These are phyloP conservation scores for Chrysocyon brachyurus DNA, from an alignment of 2,797 vertebrate species.

Conservation along the genomic window DNA sequence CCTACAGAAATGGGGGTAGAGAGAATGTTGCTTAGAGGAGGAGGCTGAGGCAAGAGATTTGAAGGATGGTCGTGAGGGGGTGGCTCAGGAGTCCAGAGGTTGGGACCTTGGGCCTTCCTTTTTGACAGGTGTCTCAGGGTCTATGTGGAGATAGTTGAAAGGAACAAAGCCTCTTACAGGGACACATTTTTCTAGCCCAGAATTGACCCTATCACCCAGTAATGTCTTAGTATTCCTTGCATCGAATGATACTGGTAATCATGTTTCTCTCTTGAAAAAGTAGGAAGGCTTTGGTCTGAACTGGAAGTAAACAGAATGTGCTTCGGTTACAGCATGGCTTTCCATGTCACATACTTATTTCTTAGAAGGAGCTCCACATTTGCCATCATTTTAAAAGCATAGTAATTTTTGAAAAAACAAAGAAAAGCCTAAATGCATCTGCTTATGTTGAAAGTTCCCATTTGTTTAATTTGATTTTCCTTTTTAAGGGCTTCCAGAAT, in stretches of 20 bases:
- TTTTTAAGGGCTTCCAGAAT: conserved; percentile 47
- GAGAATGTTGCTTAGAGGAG: background rate
- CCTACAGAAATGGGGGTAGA: background rate
- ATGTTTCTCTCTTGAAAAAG: background rate
- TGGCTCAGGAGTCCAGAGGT: background rate
- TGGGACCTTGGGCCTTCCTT: background rate
- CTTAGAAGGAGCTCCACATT: conserved; percentile 23
- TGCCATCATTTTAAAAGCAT: conserved; percentile 69
- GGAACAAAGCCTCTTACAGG: background rate
- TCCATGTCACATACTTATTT: conserved; percentile 5
- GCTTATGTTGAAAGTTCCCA: conserved; percentile 43
- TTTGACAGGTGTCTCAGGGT: background rate
- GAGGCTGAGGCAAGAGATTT: background rate
- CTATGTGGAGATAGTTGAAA: background rate
- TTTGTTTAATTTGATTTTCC: conserved; percentile 47
- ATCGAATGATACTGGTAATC: background rate
- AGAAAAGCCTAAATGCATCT: conserved; percentile 31
- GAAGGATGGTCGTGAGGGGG: background rate
- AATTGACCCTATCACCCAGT: background rate
- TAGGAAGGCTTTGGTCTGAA: background rate
- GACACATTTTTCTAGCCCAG: background rate
- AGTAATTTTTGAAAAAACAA: background rate
- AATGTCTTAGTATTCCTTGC: background rate
- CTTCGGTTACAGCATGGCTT: conserved; percentile 30
- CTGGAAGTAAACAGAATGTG: conserved; percentile 2